Conservation (phyloP, 2,113 vertebrate genomes). For the Euleptes europaea region DNA sequence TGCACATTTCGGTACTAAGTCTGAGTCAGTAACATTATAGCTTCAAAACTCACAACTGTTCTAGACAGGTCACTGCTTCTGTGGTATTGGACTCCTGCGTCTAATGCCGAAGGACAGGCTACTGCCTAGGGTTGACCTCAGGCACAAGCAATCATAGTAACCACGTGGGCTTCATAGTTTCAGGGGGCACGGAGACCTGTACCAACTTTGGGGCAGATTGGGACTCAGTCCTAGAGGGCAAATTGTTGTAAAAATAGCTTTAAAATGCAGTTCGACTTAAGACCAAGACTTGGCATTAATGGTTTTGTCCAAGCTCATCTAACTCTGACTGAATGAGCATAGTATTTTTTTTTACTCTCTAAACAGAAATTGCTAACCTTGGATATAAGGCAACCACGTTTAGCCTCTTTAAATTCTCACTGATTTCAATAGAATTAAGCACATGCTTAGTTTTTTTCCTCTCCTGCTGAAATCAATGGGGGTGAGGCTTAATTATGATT, state of each 20-base stretch:
- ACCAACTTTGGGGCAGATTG: neutral
- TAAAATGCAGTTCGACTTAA: neutral
- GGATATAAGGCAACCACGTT: neutral
- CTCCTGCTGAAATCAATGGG: neutral
- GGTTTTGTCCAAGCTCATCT: neutral
- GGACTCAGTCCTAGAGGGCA: neutral
- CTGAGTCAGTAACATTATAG: neutral
- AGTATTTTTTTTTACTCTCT: neutral
- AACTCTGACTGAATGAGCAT: neutral
- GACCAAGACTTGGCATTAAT: neutral
- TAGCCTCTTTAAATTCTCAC: neutral
- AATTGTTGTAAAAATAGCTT: neutral
- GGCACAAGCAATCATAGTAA: neutral
- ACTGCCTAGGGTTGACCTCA: constrained; percentile 52
- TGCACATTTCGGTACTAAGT: rapidly evolving
- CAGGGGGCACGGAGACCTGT: neutral
- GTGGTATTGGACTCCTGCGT: neutral
- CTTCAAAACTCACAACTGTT: neutral
- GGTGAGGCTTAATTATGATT: neutral
- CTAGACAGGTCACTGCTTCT: neutral
- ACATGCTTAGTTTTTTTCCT: neutral
- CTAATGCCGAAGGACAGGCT: constrained; percentile 19
- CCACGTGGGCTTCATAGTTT: neutral
- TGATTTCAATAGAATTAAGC: neutral
- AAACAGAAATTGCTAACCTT: neutral